Evolutionary conservation across 2,888 invertebrate genomes (phyloP).

Genomic region (Bembecia ichneumoniformis): DNA sequence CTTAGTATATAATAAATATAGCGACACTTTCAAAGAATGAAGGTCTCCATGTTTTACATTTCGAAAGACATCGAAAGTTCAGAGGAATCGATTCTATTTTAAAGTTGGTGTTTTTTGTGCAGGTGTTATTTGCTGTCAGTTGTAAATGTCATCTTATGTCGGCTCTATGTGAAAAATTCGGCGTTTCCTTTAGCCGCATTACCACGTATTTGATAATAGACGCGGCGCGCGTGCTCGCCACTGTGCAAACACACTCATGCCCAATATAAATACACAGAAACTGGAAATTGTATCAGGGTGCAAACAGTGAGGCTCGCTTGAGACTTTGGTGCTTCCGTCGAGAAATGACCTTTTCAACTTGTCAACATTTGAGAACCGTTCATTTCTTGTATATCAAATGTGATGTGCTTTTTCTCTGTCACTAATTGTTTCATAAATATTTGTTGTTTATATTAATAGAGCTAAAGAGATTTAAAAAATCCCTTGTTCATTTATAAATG

Average conservation of each 20-base stretch:
- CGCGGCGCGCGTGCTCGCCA: constrained; percentile 38
- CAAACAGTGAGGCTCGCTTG: not conserved
- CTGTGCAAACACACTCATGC: constrained; percentile 36
- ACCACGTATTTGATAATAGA: constrained; percentile 55
- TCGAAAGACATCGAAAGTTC: too few relatives aligned
- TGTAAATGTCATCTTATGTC: too few relatives aligned
- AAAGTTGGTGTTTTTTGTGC: too few relatives aligned
- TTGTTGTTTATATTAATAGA: not conserved
- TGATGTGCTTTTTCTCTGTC: not conserved
- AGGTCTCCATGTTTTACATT: too few relatives aligned
- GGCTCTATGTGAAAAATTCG: constrained; percentile 34
- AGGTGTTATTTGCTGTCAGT: too few relatives aligned
- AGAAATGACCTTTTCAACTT: not conserved
- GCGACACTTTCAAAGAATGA: too few relatives aligned
- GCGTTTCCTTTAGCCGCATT: constrained; percentile 46
- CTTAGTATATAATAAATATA: too few relatives aligned
- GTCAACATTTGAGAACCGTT: too few relatives aligned
- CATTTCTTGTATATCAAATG: too few relatives aligned
- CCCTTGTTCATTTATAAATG: too few relatives aligned
- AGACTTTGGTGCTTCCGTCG: constrained; percentile 10
- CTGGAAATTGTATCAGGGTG: constrained; percentile 35
- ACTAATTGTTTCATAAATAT: not conserved
- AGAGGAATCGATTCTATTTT: too few relatives aligned
- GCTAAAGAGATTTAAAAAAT: too few relatives aligned
- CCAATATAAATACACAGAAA: constrained; percentile 10